Conservation (phyloP, 2,113 vertebrate species). For the Tragelaphus buxtoni region DNA sequence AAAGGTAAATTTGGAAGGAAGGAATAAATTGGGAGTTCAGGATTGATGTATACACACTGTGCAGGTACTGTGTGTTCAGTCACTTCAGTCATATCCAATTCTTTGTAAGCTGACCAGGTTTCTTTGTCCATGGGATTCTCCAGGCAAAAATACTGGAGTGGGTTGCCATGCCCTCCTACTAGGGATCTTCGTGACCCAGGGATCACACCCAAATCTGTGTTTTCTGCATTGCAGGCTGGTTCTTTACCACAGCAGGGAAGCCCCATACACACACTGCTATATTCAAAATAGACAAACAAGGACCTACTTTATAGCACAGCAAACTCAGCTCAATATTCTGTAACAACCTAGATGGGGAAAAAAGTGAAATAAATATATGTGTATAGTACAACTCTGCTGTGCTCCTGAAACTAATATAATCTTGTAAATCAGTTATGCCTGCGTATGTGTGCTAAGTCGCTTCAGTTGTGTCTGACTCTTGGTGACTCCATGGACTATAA, state of each 20-base stretch:
- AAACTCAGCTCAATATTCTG: neutral
- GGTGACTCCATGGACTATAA: neutral
- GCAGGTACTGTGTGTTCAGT: neutral
- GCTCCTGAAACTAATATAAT: neutral
- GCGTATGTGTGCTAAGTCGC: neutral
- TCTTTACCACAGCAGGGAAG: neutral
- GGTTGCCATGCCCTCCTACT: neutral
- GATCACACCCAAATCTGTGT: neutral
- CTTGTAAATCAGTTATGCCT: neutral
- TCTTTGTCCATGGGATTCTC: neutral
- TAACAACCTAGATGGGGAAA: neutral
- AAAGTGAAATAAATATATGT: neutral
- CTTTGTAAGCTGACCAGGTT: neutral
- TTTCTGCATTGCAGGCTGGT: neutral
- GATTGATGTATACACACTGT: neutral
- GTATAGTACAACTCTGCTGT: neutral
- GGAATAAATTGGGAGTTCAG: neutral
- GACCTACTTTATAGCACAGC: neutral
- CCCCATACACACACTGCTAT: neutral
- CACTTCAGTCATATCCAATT: neutral
- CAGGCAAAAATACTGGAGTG: neutral
- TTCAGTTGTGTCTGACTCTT: neutral
- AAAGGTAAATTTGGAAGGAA: neutral
- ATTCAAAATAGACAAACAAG: neutral
- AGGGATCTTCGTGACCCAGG: neutral